Base-by-base conservation (phyloP, 2,113 vertebrate genomes). In the Balaenoptera acutorostrata region DNA sequence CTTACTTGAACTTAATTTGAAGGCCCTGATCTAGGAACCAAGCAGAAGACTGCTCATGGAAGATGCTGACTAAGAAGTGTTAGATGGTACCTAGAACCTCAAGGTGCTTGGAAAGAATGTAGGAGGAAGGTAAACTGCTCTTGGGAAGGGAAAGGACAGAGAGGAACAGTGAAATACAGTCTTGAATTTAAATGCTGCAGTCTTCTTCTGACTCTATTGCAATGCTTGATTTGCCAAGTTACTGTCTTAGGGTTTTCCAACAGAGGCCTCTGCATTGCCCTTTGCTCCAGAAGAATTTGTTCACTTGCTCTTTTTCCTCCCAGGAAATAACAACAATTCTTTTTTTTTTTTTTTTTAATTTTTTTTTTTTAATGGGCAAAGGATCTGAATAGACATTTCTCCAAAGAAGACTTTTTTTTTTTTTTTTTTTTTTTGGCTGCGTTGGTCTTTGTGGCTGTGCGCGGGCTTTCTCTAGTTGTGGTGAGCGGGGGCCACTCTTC, bases 211-310 rank as follows among this genome's bases (percentile, higher is more conserved):
- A 86, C 10, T 93, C 49, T 68, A 44, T 4, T 82, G 21, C 10
- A 80, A 10, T 75, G 44, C 44, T 81, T 85, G 8, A 74, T 96
- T 90, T 55, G 25, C 52, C 25, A 85, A 31, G 20, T 95, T 94
- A 71, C 59, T 92, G 80, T 83, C 71, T 84, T 75, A 89, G 78
- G 25, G 44, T 90, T 94, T 96, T 88, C 52, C 31, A 85, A 21
- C 33, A 81, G 57, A 93, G 33, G 85, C 52, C 69, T 96, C 77
- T 88, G 88, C 91, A 57, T 85, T 95, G 11, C 55, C 83, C 49
- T 91, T 93, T 96, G 78, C 52, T 92, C 68, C 66, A 86, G 55
- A 96, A 93, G 33, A 90, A 89, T 91, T 85, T 94, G 33, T 61
- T 27, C 39, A 80, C 55, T 80, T 91, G 68, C n/a, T 77, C 12